Conservation (phyloP, 2,888 invertebrate species). For the Cryptocephalus primarius region DNA sequence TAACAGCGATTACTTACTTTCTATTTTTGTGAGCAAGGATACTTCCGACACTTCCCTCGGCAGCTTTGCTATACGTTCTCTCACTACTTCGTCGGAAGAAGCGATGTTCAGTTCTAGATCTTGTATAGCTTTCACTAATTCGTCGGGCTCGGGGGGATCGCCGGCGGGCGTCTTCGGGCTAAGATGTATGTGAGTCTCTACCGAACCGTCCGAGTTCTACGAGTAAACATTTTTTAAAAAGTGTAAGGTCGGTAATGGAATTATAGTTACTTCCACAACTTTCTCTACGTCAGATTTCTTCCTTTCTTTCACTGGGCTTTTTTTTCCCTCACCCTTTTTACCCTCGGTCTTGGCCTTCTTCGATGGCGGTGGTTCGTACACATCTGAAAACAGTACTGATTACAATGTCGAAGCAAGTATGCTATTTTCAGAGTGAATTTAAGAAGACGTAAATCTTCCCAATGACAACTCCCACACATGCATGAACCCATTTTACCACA, state of each 20-base stretch:
- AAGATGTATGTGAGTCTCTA: constrained; percentile 64
- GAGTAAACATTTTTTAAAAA: constrained; percentile 3
- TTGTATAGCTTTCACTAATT: constrained; percentile 71
- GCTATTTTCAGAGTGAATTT: too few species aligned
- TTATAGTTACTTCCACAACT: constrained; percentile 21
- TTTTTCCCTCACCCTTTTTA: constrained; percentile 36
- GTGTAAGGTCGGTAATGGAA: too few species aligned
- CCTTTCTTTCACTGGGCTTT: constrained; percentile 33
- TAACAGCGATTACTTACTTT: constrained; percentile 44
- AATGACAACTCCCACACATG: too few species aligned
- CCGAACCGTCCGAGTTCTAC: constrained; percentile 53
- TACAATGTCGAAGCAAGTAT: too few species aligned
- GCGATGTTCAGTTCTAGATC: constrained; percentile 90
- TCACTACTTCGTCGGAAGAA: constrained; percentile 84
- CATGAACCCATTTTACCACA: too few species aligned
- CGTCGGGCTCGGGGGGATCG: constrained; percentile 88
- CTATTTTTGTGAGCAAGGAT: constrained; percentile 71
- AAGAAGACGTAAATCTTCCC: too few species aligned
- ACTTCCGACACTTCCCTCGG: constrained; percentile 93
- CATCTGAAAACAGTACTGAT: too few species aligned
- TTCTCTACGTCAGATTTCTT: constrained; percentile 43
- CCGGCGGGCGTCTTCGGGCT: constrained; percentile 72
- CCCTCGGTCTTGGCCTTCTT: constrained; percentile 37
- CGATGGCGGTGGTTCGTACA: constrained; percentile 41
- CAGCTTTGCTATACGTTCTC: constrained; percentile 86